phyloP scores from a whole-genome alignment of 2,888 invertebrate genomes.

The Caenorhabditis japonica region DNA sequence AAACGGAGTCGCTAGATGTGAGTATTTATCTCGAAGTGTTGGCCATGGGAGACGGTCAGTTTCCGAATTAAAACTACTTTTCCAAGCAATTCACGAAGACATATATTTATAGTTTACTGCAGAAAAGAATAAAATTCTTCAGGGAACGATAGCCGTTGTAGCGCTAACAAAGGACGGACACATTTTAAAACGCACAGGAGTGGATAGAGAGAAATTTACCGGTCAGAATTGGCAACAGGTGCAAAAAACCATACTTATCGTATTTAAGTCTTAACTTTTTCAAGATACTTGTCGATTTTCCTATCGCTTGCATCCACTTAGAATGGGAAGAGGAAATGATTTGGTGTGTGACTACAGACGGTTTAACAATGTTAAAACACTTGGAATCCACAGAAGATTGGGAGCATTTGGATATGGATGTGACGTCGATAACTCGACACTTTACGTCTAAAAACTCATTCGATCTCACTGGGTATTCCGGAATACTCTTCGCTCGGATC shows the following conservation, averaged over 20 bases:
- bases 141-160: conserved; percentile 21
- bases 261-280: neutral
- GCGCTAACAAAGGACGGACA: conserved; percentile 36
- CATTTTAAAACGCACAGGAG: conserved; percentile 33
- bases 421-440: conserved; percentile 3
- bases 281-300: conserved; percentile 38
- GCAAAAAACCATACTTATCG: neutral
- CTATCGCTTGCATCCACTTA: conserved; percentile 23
- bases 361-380: conserved; percentile 7
- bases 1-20: conserved; percentile 15
- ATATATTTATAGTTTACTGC: too few relatives aligned
- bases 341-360: conserved; percentile 30
- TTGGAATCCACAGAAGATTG: conserved; percentile 11
- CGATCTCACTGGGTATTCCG: conserved; percentile 19
- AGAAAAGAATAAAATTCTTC: neutral
- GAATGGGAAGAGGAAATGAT: conserved; percentile 21
- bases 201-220: conserved; percentile 12
- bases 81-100: too few relatives aligned
- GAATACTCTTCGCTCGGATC: conserved; percentile 19
- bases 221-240: conserved; percentile 42
- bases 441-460: neutral
- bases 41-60: too few relatives aligned
- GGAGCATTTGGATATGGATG: conserved; percentile 26
- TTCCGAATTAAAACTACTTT: too few relatives aligned
- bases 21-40: neutral